Percentiles rank a stretch among this genome's conserved stretches.
These are phyloP conservation scores for Mya arenaria DNA, from an alignment of 1,140 invertebrate genomes.

Conservation along the genomic window DNA sequence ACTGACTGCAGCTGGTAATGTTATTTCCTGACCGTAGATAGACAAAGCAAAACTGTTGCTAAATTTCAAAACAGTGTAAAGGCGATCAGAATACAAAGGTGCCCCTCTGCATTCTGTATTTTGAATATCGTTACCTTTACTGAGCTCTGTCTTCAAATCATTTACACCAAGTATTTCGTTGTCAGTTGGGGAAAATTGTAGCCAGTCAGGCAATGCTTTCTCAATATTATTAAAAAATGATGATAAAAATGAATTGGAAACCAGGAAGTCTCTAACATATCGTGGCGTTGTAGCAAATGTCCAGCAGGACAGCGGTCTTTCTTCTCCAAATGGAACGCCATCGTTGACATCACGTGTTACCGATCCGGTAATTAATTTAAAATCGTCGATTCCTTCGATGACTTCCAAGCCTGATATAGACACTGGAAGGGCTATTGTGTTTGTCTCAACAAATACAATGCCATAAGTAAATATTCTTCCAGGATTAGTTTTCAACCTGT, in stretches of 20 bases:
- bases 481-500: not conserved
- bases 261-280: slow-evolving; percentile 25
- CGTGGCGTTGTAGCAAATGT: slow-evolving; percentile 8
- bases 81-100: not conserved
- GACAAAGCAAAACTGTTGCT: slow-evolving; percentile 1
- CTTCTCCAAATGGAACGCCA: not conserved
- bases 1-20: not conserved
- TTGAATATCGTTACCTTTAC: not conserved
- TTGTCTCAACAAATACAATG: slow-evolving; percentile 38
- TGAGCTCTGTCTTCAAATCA: slow-evolving; percentile 9
- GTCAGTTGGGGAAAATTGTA: slow-evolving; percentile 15
- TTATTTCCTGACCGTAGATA: slow-evolving; percentile 21
- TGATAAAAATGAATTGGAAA: slow-evolving; percentile 11
- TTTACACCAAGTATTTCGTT: slow-evolving; percentile 11
- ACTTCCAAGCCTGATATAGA: slow-evolving; percentile 24
- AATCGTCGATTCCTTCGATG: not conserved
- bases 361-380: slow-evolving; percentile 1
- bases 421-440: slow-evolving; percentile 21
- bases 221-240: slow-evolving; percentile 17
- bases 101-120: slow-evolving; percentile 15
- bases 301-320: not conserved
- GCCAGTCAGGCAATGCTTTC: slow-evolving; percentile 27
- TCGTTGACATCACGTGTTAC: not conserved
- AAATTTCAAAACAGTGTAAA: slow-evolving; percentile 39
- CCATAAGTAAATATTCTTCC: slow-evolving; percentile 15